A percentile compares a stretch with the other conserved stretches of the same genome.
Conservation (phyloP, 1,140 invertebrate species). For the Xylocopa sonorina region DNA sequence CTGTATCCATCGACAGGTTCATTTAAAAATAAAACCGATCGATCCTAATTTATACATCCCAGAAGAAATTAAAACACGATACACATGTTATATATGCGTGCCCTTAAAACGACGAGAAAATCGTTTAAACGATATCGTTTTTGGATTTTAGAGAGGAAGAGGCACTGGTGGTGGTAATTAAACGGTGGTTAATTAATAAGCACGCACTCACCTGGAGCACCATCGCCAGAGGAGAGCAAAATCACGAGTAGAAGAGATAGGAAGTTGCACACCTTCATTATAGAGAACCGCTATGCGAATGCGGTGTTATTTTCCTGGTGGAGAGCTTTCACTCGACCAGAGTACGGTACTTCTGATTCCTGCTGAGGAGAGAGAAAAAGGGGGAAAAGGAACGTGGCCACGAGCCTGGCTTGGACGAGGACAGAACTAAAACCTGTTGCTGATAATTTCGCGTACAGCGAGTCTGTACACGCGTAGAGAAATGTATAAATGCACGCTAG, state of each 20-base stretch:
- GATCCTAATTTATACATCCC: no score
- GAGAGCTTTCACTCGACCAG: slow-evolving; percentile 32
- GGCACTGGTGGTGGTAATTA: not conserved
- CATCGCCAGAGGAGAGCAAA: slow-evolving; percentile 21
- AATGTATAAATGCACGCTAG: no score
- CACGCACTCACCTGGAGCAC: slow-evolving; percentile 40
- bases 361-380: no score
- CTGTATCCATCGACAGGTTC: no score
- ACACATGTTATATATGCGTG: no score
- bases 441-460: not conserved
- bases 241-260: slow-evolving; percentile 44
- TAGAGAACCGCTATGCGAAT: slow-evolving; percentile 10
- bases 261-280: slow-evolving; percentile 30
- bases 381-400: not conserved
- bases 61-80: no score
- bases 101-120: no score
- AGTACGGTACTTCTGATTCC: slow-evolving; percentile 14
- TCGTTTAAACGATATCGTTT: no score
- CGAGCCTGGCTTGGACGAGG: not conserved
- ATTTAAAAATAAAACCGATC: no score
- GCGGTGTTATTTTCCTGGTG: slow-evolving; percentile 29
- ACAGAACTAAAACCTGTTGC: slow-evolving; percentile 42
- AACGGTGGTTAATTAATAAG: not conserved
- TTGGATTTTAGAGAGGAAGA: no score
- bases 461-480: not conserved